These are phyloP conservation scores for Girardinus metallicus DNA, from an alignment of 2,797 vertebrate species.

Conservation along the genomic window DNA sequence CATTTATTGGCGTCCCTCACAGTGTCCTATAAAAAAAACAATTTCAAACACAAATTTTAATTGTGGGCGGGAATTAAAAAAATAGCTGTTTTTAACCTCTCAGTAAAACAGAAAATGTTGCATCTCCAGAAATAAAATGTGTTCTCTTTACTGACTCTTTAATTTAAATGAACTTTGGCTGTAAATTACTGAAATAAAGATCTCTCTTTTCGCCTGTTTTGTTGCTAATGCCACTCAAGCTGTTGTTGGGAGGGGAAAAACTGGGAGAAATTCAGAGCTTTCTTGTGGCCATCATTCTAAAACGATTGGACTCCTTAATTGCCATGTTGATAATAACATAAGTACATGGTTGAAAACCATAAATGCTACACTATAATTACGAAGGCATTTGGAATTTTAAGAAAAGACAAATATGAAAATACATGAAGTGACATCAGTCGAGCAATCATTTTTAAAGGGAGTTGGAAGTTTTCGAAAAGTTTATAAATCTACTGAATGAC, in stretches of 20 bases:
- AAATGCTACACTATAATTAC: slow-evolving; percentile 69
- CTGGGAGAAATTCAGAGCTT: slow-evolving; percentile 42
- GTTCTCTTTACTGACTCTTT: not conserved
- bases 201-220: not conserved
- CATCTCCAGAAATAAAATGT: not conserved
- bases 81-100: not conserved
- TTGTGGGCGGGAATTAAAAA: not conserved
- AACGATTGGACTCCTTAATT: slow-evolving; percentile 69
- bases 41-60: not conserved
- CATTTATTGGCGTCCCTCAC: not conserved
- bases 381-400: slow-evolving; percentile 35
- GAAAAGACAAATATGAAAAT: slow-evolving; percentile 50
- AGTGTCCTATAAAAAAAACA: not conserved
- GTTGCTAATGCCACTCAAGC: slow-evolving; percentile 9
- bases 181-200: too few species aligned
- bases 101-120: not conserved
- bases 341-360: slow-evolving; percentile 60
- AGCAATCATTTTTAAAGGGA: not conserved
- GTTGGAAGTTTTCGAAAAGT: not conserved
- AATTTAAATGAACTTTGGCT: too few species aligned
- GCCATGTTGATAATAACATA: slow-evolving; percentile 64
- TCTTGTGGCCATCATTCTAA: slow-evolving; percentile 61
- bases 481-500: not conserved
- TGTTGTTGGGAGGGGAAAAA: slow-evolving; percentile 43
- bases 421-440: slow-evolving; percentile 24